These are phyloP conservation scores for Pomatorhinus ruficollis DNA, from an alignment of 2,113 vertebrate species.

Conservation along the genomic window DNA sequence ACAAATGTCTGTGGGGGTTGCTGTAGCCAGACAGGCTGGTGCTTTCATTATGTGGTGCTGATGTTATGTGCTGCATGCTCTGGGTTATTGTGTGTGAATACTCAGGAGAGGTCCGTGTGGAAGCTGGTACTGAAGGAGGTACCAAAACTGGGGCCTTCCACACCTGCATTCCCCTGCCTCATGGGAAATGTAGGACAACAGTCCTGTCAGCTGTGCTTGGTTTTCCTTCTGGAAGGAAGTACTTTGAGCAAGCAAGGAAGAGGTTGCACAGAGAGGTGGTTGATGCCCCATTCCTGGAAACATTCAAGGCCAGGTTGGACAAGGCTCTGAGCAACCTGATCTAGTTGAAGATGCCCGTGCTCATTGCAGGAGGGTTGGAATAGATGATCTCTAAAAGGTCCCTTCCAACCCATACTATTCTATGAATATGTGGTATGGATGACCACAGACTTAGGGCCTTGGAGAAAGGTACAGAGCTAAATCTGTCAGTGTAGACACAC, in stretches of 20 bases:
- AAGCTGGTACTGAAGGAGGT: neutral
- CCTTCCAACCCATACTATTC: neutral
- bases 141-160: neutral
- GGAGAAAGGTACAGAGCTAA: neutral
- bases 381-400: neutral
- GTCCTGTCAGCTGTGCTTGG: neutral
- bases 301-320: neutral
- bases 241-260: neutral
- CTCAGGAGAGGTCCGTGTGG: neutral
- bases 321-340: neutral
- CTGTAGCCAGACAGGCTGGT: neutral
- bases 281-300: neutral
- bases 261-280: neutral
- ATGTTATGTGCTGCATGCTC: neutral
- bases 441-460: neutral
- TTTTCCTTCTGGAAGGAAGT: neutral
- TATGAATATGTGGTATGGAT: neutral
- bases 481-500: neutral
- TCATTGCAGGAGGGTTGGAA: neutral
- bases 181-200: neutral
- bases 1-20: neutral
- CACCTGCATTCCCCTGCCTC: neutral
- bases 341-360: neutral
- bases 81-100: rapidly evolving
- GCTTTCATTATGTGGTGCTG: neutral